Evolutionary conservation across 2,888 invertebrate species (phyloP).

Genomic region (Fragum fragum): DNA sequence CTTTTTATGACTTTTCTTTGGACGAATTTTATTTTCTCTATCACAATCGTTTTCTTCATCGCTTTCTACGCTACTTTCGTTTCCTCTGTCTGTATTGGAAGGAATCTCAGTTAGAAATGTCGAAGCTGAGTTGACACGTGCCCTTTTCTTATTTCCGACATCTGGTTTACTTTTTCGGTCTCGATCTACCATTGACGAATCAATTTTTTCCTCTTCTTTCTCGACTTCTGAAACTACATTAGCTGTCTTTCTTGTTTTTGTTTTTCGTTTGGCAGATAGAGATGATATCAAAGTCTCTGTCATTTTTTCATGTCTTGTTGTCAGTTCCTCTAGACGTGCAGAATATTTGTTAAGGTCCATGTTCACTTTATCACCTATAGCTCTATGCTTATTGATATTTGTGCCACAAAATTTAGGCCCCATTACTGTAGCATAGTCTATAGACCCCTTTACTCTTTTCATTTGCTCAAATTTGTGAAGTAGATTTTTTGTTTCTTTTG

Average conservation of each 20-base stretch:
- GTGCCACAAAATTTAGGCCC: slow-evolving; percentile 46
- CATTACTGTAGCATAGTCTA: slow-evolving; percentile 49
- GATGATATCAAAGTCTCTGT: slow-evolving; percentile 7
- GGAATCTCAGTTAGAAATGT: slow-evolving; percentile 7
- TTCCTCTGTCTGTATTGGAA: background rate
- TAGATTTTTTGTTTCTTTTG: slow-evolving; percentile 58
- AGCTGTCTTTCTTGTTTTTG: background rate
- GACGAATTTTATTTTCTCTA: background rate
- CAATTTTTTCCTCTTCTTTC: background rate
- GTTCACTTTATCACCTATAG: slow-evolving; percentile 56
- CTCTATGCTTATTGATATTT: slow-evolving; percentile 50
- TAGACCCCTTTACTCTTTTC: slow-evolving; percentile 55
- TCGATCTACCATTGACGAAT: background rate
- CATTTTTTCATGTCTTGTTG: slow-evolving; percentile 48
- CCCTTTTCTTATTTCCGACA: background rate
- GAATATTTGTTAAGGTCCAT: slow-evolving; percentile 60
- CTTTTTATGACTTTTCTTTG: background rate
- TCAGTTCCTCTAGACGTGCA: slow-evolving; percentile 58
- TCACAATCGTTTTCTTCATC: background rate
- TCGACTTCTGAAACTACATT: background rate
- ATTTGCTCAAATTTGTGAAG: slow-evolving; percentile 55
- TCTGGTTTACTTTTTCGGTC: background rate
- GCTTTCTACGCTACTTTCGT: background rate
- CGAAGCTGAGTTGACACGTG: background rate
- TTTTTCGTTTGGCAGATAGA: background rate